These are phyloP conservation scores for Heliothis subflexa DNA, from an alignment of 1,140 invertebrate genomes.

Conservation along the genomic window DNA sequence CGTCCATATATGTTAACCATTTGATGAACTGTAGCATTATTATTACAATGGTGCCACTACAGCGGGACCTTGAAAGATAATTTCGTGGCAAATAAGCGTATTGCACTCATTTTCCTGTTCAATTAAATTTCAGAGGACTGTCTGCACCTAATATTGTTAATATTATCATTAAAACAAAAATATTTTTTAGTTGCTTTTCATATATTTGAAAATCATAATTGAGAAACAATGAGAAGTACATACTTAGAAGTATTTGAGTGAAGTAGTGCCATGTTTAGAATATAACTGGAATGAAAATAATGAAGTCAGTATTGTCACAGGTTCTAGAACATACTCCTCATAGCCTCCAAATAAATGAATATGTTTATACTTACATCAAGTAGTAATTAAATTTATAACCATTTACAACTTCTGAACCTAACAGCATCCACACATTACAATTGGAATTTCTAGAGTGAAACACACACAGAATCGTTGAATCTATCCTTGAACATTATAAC, in stretches of 20 bases:
- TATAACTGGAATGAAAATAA: slow-evolving; percentile 45
- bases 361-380: slow-evolving; percentile 48
- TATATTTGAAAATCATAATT: slow-evolving; percentile 54
- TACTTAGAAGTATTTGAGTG: slow-evolving; percentile 31
- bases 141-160: slow-evolving; percentile 67
- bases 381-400: slow-evolving; percentile 51
- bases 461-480: slow-evolving; percentile 73
- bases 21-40: slow-evolving; percentile 32
- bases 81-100: slow-evolving; percentile 55
- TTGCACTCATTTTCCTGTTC: slow-evolving; percentile 61
- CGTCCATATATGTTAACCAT: slow-evolving; percentile 21
- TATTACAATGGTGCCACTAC: slow-evolving; percentile 24
- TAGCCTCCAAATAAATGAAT: slow-evolving; percentile 52
- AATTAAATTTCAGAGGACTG: slow-evolving; percentile 67
- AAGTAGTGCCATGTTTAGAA: slow-evolving; percentile 39
- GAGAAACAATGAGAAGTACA: slow-evolving; percentile 50
- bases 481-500: slow-evolving; percentile 66
- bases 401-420: slow-evolving; percentile 70
- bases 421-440: slow-evolving; percentile 76
- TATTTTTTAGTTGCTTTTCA: slow-evolving; percentile 47
- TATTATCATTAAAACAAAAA: slow-evolving; percentile 56
- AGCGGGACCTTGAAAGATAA: slow-evolving; percentile 53
- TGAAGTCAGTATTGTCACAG: slow-evolving; percentile 48
- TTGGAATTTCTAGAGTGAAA: slow-evolving; percentile 79
- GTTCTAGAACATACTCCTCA: slow-evolving; percentile 50